Percentiles rank a stretch among this genome's conserved stretches.
phyloP scores from a whole-genome alignment of 2,888 invertebrate genomes.

The Flexamia atlantica region DNA sequence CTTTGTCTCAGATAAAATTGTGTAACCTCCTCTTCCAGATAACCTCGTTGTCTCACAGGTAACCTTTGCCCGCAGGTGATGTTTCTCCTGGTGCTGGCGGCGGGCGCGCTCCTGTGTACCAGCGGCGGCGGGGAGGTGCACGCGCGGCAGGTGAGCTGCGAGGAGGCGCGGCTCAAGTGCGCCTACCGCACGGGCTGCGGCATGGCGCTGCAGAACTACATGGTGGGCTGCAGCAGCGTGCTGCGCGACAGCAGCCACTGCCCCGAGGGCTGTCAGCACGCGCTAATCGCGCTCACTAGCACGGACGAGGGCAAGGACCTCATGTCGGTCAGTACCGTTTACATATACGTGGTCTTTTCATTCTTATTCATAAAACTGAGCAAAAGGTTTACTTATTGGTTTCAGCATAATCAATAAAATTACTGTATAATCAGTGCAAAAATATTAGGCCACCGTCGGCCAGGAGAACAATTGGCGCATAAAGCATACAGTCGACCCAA shows the following conservation, averaged over 20 bases:
- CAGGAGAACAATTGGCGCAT: too few relatives aligned
- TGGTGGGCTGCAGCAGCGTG: constrained; percentile 84
- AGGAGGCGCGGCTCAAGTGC: constrained; percentile 85
- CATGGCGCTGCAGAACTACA: constrained; percentile 86
- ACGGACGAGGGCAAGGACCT: constrained; percentile 88
- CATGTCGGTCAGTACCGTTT: constrained; percentile 79
- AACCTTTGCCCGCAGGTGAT: constrained; percentile 50
- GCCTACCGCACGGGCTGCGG: constrained; percentile 88
- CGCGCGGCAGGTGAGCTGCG: constrained; percentile 75
- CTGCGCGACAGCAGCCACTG: constrained; percentile 80
- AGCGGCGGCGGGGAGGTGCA: constrained; percentile 30
- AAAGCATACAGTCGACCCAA: too few relatives aligned
- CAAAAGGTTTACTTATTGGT: too few relatives aligned
- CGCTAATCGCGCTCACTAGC: constrained; percentile 87
- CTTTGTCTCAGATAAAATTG: too few relatives aligned
- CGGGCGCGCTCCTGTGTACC: constrained; percentile 53
- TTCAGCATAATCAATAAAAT: too few relatives aligned
- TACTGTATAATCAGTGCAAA: too few relatives aligned
- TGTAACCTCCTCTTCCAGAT: neutral
- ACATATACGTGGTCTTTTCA: too few relatives aligned
- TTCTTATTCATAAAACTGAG: too few relatives aligned
- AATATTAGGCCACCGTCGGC: too few relatives aligned
- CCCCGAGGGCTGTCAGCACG: constrained; percentile 85
- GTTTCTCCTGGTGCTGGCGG: constrained; percentile 59
- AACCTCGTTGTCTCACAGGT: too few relatives aligned